Evolutionary conservation across 30 jellyfish, hydroid and myxozoan genomes (phyloP), one percentile per base, ranked within the genome.

Genomic region (Hydra vulgaris): DNA sequence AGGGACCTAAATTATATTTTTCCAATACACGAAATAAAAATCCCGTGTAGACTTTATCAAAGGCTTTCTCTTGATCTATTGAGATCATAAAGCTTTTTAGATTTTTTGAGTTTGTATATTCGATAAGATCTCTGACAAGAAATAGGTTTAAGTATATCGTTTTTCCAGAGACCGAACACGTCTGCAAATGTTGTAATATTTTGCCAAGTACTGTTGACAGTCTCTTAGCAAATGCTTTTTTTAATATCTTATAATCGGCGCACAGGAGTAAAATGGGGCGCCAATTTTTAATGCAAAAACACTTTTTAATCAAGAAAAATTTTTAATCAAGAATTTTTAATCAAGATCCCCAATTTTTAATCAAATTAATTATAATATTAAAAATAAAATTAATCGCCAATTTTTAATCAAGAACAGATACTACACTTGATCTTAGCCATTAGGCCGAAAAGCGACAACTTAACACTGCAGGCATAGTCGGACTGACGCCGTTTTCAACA

Each of bases 121-220:
- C 26, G 18, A 79, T 19, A 19, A 54, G 7, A 18, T 85, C 89
- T 0, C 90, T 55, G 16, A 68, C 18, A 27, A 80, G 81, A 56
- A 25, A 21, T 19, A 73, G 0, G 75, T 85, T 79, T 55, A 71
- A 84, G 66, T 20, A 71, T 15, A 85, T 79, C 3, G 79, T 70
- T 0, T 89, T 15, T 18, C 85, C 90, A 4, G 95, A 81, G n/a
- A 70, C 90, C 54, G 82, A 26, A 73, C 90, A 85, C 7, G 89
- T 72, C 70, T 79, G 90, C 68, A 72, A 84, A 25, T 18, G 77
- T 19, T 55, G 20, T 1, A 85, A 18, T 0, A 85, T 66, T 7
- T 27, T 17, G 26, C n/a, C 83, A 1, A 73, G 76, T 4, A 72
- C 76, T 18, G 76, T 12, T 25, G 73, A 22, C 1, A 81, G 88